Evolutionary conservation across 2,797 vertebrate genomes (phyloP).

Genomic region (Caiman crocodilus): DNA sequence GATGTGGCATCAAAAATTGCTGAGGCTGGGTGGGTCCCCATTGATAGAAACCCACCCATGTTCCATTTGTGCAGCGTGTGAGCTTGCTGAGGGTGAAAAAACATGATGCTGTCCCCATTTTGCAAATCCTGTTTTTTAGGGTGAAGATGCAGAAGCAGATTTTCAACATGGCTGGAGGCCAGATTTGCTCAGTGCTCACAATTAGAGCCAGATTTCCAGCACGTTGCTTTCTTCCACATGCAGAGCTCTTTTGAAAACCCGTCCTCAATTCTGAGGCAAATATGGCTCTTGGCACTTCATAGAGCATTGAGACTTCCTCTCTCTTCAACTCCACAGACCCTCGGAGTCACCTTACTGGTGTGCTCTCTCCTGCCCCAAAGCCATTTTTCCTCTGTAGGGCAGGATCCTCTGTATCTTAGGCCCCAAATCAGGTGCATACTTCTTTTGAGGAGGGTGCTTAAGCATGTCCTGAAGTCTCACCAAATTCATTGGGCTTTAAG

Average conservation of each 20-base stretch:
- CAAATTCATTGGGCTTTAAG: background rate
- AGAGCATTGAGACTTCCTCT: background rate
- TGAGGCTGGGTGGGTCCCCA: background rate
- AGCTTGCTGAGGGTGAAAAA: conserved; percentile 59
- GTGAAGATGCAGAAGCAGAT: conserved; percentile 61
- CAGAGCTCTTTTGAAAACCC: conserved; percentile 21
- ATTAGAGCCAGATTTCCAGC: conserved; percentile 14
- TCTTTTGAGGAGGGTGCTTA: background rate
- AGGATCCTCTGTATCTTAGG: background rate
- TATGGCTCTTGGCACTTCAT: conserved; percentile 37
- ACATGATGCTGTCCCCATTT: conserved; percentile 32
- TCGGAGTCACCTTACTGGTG: conserved; percentile 3
- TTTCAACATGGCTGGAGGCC: conserved; percentile 46
- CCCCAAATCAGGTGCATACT: background rate
- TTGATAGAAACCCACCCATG: conserved; percentile 35
- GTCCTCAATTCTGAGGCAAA: background rate
- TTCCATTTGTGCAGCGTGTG: conserved; percentile 51
- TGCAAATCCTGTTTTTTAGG: conserved; percentile 57
- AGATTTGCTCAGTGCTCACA: conserved; percentile 37
- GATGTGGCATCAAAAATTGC: conserved; percentile 71
- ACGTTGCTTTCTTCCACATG: conserved; percentile 39
- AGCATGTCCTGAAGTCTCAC: background rate
- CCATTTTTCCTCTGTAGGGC: background rate
- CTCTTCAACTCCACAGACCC: conserved; percentile 14
- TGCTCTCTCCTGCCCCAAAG: background rate